phyloP scores from a whole-genome alignment of 2,888 invertebrate genomes.

The Mimas tiliae region DNA sequence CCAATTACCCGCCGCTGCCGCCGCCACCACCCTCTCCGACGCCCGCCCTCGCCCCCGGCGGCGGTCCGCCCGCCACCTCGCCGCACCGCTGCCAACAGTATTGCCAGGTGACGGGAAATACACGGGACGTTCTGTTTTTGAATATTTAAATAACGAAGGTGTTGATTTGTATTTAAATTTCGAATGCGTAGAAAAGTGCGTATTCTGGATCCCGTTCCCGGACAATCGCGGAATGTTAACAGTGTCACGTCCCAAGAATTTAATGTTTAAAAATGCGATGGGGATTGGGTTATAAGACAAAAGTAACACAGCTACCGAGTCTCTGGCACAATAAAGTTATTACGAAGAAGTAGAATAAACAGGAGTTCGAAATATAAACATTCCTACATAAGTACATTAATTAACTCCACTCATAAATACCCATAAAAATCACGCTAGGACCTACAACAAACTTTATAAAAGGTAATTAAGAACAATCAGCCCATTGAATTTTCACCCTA shows the following conservation, averaged over 20 bases:
- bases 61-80: conserved; percentile 38
- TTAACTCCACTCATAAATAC: no score
- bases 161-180: background rate
- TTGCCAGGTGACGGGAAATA: conserved; percentile 20
- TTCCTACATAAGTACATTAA: no score
- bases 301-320: no score
- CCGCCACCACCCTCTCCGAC: conserved; percentile 74
- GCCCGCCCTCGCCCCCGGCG: conserved; percentile 35
- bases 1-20: conserved; percentile 83
- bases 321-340: no score
- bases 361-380: no score
- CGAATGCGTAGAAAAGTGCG: background rate
- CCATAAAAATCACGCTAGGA: no score
- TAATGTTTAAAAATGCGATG: no score
- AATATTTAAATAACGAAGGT: background rate
- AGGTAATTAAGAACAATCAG: no score
- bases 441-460: no score
- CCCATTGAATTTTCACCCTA: background rate
- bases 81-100: conserved; percentile 40
- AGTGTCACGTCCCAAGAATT: background rate
- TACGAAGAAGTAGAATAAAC: no score
- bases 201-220: background rate
- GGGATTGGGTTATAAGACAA: no score
- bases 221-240: background rate
- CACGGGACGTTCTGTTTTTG: conserved; percentile 3